Conservation (phyloP, 1,140 invertebrate genomes). For the Gerris buenoi region DNA sequence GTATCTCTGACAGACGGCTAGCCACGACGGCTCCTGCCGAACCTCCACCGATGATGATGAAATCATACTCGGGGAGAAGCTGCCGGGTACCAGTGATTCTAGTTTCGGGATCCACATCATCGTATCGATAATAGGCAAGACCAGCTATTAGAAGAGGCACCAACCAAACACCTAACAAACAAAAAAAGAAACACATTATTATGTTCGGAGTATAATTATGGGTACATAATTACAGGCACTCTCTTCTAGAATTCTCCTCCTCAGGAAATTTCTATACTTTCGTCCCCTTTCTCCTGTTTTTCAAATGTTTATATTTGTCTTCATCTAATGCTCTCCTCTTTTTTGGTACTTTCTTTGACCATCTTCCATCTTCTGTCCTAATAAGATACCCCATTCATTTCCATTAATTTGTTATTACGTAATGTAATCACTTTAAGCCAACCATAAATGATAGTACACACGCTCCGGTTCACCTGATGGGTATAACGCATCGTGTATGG, state of each 20-base stretch:
- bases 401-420: not conserved
- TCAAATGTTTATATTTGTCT: too few relatives aligned
- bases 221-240: not conserved
- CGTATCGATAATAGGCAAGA: slow-evolving; percentile 65
- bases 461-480: not conserved
- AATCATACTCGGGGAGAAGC: slow-evolving; percentile 57
- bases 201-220: not conserved
- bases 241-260: not conserved
- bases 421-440: not conserved
- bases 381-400: not conserved
- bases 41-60: slow-evolving; percentile 76
- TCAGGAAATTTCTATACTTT: not conserved
- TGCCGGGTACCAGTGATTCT: slow-evolving; percentile 41
- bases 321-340: too few relatives aligned
- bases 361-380: not conserved
- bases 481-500: not conserved
- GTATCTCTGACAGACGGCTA: slow-evolving; percentile 63
- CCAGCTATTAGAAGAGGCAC: slow-evolving; percentile 65
- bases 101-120: slow-evolving; percentile 62
- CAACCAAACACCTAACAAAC: slow-evolving; percentile 60
- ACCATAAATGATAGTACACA: not conserved
- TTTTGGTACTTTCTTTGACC: too few relatives aligned
- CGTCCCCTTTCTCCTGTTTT: not conserved
- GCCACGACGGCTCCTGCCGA: slow-evolving; percentile 86
- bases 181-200: slow-evolving; percentile 5